Percentiles rank a stretch among this genome's conserved stretches.
phyloP scores from a whole-genome alignment of 2,888 invertebrate genomes.

The Drosophila kokeensis region DNA sequence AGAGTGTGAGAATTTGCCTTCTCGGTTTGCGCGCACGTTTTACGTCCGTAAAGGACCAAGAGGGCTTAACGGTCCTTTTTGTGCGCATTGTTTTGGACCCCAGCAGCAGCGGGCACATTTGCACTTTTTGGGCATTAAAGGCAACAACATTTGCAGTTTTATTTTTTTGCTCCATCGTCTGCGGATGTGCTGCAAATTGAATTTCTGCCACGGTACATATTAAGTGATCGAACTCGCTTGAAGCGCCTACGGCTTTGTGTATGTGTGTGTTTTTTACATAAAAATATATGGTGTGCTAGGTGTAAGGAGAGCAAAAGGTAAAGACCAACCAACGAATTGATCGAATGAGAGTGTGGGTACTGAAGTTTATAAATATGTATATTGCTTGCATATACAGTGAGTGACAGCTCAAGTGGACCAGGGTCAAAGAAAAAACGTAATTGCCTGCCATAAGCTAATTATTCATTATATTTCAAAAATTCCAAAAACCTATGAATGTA shows the following conservation, averaged over 20 bases:
- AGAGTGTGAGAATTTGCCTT: slow-evolving; percentile 10
- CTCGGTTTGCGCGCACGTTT: slow-evolving; percentile 29
- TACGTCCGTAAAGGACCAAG: slow-evolving; percentile 50
- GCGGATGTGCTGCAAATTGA: slow-evolving; percentile 82
- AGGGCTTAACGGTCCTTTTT: slow-evolving; percentile 49
- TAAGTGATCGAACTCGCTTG: slow-evolving; percentile 68
- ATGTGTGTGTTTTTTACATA: slow-evolving; percentile 68
- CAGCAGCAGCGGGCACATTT: slow-evolving; percentile 58
- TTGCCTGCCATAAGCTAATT: no score
- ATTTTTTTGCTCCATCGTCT: slow-evolving; percentile 14
- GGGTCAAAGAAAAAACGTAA: no score
- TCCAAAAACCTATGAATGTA: no score
- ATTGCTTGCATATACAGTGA: neutral
- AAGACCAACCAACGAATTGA: slow-evolving; percentile 17
- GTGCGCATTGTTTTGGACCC: slow-evolving; percentile 58
- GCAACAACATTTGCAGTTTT: slow-evolving; percentile 53
- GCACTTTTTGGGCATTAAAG: slow-evolving; percentile 74
- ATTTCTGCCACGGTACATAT: slow-evolving; percentile 82
- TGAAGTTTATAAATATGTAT: neutral
- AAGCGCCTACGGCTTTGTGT: slow-evolving; percentile 66
- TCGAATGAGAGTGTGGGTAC: slow-evolving; percentile 2
- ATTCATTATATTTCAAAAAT: no score
- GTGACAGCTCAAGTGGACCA: no score
- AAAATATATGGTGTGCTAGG: slow-evolving; percentile 60
- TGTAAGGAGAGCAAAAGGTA: slow-evolving; percentile 49